Evolutionary conservation across 2,888 invertebrate species (phyloP).

Genomic region (Nomada ferruginata): DNA sequence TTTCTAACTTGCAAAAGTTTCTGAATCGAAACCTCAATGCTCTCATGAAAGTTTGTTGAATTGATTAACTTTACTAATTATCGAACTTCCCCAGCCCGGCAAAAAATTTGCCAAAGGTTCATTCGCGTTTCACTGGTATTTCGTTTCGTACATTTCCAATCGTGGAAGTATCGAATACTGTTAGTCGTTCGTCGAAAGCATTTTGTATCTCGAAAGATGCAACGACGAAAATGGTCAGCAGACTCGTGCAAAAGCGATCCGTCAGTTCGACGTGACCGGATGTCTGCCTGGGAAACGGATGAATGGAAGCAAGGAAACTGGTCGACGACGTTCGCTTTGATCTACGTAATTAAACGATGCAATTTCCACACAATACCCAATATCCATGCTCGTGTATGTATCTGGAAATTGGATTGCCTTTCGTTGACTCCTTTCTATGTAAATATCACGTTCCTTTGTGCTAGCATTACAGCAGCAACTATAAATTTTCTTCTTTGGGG

Average conservation of each 20-base stretch:
- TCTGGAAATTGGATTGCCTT: conserved; percentile 28
- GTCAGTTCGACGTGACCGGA: conserved; percentile 30
- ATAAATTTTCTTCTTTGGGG: background rate
- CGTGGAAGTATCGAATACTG: background rate
- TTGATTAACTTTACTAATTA: background rate
- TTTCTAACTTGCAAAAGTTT: background rate
- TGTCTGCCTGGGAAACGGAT: conserved; percentile 47
- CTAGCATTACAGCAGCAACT: background rate
- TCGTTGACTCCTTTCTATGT: background rate
- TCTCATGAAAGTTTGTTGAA: too few species aligned
- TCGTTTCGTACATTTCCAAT: background rate
- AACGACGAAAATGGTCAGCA: background rate
- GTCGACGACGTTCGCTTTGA: conserved; percentile 61
- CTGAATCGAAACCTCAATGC: background rate
- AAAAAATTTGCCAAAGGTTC: background rate
- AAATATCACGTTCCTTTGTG: background rate
- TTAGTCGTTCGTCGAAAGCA: background rate
- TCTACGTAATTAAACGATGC: conserved; percentile 70
- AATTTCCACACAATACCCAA: conserved; percentile 62
- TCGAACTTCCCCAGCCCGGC: background rate
- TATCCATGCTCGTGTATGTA: conserved; percentile 13
- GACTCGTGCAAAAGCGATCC: conserved; percentile 3
- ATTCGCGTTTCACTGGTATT: too few species aligned
- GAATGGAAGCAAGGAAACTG: conserved; percentile 27
- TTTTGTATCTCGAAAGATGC: conserved; percentile 22